Evolutionary conservation across 1,140 invertebrate genomes (phyloP).

Genomic region (Goniozus legneri): DNA sequence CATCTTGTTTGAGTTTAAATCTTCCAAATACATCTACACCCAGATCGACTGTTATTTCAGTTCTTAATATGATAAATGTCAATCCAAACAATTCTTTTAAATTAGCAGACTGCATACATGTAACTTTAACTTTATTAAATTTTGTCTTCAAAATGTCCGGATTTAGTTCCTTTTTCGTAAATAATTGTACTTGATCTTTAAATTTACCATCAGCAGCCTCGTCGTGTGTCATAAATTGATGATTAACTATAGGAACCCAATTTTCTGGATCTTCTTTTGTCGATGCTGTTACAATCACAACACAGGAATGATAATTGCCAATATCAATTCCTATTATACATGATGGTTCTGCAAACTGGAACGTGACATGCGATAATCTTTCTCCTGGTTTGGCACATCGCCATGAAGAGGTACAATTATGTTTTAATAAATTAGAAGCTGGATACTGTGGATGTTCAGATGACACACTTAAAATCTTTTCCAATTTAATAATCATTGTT

Average conservation of each 20-base stretch:
- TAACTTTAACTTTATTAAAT: slow-evolving; percentile 46
- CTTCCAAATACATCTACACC: slow-evolving; percentile 44
- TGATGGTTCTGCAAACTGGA: slow-evolving; percentile 38
- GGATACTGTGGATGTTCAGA: slow-evolving; percentile 45
- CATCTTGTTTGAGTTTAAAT: slow-evolving; percentile 42
- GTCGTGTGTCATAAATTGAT: slow-evolving; percentile 46
- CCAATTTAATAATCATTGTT: slow-evolving; percentile 46
- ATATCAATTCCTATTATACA: slow-evolving; percentile 46
- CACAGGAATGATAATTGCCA: slow-evolving; percentile 45
- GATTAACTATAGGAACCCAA: slow-evolving; percentile 43
- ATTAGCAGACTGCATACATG: slow-evolving; percentile 50
- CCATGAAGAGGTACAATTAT: slow-evolving; percentile 36
- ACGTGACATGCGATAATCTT: slow-evolving; percentile 38
- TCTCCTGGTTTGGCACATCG: slow-evolving; percentile 46
- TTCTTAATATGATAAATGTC: slow-evolving; percentile 37
- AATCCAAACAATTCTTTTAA: slow-evolving; percentile 44
- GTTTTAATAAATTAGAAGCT: slow-evolving; percentile 39
- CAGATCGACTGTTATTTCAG: slow-evolving; percentile 39
- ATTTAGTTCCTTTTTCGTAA: slow-evolving; percentile 46
- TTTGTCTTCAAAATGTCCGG: slow-evolving; percentile 37
- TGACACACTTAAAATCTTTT: slow-evolving; percentile 43
- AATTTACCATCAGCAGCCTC: slow-evolving; percentile 44
- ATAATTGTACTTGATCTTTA: slow-evolving; percentile 46
- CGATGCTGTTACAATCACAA: slow-evolving; percentile 43
- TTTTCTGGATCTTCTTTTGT: slow-evolving; percentile 40